Conservation (phyloP, 1,140 invertebrate genomes). For the Sycophaga agraensis region DNA sequence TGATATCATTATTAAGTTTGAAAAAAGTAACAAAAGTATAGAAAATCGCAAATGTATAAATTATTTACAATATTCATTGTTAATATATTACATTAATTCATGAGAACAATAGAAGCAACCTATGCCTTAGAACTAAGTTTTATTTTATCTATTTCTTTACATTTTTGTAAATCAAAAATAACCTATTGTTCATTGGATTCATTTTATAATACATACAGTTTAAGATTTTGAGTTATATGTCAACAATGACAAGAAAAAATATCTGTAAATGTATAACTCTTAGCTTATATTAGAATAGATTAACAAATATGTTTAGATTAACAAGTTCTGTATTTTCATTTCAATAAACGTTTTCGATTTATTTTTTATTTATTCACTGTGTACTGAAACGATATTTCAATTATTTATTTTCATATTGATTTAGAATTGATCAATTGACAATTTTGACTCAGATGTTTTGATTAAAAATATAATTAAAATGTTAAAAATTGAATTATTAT, state of each 20-base stretch:
- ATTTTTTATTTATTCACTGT: no score
- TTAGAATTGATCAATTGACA: no score
- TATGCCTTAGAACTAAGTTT: not conserved
- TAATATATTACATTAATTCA: slow-evolving; percentile 1
- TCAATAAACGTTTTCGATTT: no score
- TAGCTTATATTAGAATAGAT: no score
- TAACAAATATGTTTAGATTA: no score
- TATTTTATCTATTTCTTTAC: not conserved
- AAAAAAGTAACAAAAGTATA: slow-evolving; percentile 30
- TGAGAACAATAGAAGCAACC: not conserved
- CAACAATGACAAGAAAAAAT: slow-evolving; percentile 5
- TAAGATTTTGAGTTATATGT: slow-evolving; percentile 4
- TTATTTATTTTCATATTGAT: no score
- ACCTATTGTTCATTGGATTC: slow-evolving; percentile 3
- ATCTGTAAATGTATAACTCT: not conserved
- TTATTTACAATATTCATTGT: slow-evolving; percentile 21
- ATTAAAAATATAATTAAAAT: no score
- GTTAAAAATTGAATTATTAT: no score
- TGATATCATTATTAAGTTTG: slow-evolving; percentile 16
- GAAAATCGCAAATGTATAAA: slow-evolving; percentile 13
- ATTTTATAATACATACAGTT: slow-evolving; percentile 13
- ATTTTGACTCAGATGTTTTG: no score
- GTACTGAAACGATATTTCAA: no score
- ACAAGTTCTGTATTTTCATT: no score
- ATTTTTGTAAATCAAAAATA: not conserved